A percentile compares a stretch with the other conserved stretches of the same genome.
Conservation (phyloP, 2,113 vertebrate species). For the Nipponia nippon region DNA sequence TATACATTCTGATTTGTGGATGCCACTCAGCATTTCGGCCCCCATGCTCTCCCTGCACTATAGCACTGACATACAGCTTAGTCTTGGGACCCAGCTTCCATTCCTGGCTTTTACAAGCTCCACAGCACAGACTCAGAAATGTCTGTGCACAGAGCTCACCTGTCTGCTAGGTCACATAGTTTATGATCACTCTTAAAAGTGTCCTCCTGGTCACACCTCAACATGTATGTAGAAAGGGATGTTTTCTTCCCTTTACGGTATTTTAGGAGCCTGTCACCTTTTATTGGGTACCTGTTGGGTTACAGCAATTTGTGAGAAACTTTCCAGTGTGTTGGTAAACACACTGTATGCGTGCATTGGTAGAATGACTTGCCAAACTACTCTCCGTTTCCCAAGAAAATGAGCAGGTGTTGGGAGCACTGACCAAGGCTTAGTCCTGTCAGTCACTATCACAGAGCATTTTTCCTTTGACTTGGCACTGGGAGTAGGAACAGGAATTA, state of each 20-base stretch:
- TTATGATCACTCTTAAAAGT: background rate
- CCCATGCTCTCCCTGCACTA: rapidly evolving
- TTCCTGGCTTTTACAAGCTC: background rate
- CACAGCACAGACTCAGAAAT: background rate
- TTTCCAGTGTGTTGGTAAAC: background rate
- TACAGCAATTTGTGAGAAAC: background rate
- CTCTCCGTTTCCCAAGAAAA: background rate
- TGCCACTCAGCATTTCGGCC: rapidly evolving
- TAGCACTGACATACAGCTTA: background rate
- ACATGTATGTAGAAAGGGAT: background rate
- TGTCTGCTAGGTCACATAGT: background rate
- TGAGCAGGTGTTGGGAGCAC: background rate
- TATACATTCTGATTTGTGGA: background rate
- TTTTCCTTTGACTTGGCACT: background rate
- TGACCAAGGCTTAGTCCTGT: background rate
- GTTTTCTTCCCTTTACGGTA: background rate
- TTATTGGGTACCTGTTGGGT: background rate
- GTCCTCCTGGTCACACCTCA: background rate
- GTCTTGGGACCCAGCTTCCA: background rate
- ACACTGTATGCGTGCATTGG: background rate
- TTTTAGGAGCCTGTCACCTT: background rate
- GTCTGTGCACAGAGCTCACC: background rate
- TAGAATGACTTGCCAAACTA: background rate
- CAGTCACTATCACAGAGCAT: background rate
- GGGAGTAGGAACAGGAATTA: background rate